phyloP scores from a whole-genome alignment of 2,888 invertebrate species.

The Lucinisca nassula region DNA sequence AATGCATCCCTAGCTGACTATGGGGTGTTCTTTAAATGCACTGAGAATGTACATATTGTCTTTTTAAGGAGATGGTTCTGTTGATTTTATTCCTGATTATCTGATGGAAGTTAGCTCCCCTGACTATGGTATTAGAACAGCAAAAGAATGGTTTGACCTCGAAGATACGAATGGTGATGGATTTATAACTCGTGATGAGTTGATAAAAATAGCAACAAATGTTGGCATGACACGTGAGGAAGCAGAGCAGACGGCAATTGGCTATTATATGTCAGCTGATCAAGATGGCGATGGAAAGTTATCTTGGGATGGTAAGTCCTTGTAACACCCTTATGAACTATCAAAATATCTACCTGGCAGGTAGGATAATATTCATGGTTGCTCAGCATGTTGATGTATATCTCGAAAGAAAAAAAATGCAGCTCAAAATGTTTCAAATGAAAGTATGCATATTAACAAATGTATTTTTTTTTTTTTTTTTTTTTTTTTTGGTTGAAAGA shows the following conservation, averaged over 20 bases:
- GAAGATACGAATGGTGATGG: constrained; percentile 82
- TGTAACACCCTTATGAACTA: no score
- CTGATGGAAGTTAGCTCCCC: constrained; percentile 77
- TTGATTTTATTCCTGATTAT: constrained; percentile 84
- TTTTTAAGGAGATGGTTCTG: constrained; percentile 76
- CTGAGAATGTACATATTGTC: no score
- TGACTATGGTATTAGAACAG: constrained; percentile 75
- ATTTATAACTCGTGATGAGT: constrained; percentile 77
- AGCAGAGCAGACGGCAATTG: constrained; percentile 73
- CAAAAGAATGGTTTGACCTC: constrained; percentile 81
- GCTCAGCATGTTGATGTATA: no score
- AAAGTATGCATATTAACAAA: no score
- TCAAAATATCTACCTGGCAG: no score
- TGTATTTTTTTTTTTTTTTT: no score
- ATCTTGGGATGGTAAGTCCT: constrained; percentile 77
- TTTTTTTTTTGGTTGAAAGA: no score
- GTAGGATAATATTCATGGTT: no score
- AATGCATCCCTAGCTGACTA: no score
- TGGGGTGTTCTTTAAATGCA: no score
- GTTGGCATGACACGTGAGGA: constrained; percentile 77
- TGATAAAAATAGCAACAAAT: constrained; percentile 76
- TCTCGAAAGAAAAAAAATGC: no score
- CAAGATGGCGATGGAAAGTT: constrained; percentile 75
- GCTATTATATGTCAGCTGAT: constrained; percentile 83
- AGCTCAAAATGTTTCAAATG: no score